phyloP scores from a whole-genome alignment of 2,888 invertebrate genomes.

The Parascotia fuliginaria region DNA sequence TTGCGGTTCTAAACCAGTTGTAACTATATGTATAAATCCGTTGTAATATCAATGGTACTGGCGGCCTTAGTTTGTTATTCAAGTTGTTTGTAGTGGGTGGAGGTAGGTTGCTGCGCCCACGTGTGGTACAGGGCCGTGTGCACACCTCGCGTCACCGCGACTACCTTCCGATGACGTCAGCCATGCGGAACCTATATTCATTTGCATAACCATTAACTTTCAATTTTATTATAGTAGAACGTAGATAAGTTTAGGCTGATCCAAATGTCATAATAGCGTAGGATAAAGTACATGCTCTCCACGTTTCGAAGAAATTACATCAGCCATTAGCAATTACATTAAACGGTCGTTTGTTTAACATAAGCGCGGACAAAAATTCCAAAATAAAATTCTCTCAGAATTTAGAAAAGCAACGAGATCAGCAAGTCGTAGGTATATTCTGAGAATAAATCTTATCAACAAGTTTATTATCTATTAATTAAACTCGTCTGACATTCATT shows the following conservation, averaged over 20 bases:
- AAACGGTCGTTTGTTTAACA: too few species aligned
- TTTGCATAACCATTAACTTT: conserved; percentile 47
- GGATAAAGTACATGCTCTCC: too few species aligned
- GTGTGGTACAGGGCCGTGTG: conserved; percentile 76
- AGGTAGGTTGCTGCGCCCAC: conserved; percentile 75
- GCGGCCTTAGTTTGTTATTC: conserved; percentile 34
- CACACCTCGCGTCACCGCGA: conserved; percentile 74
- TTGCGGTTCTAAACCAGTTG: too few species aligned
- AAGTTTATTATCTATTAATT: neutral
- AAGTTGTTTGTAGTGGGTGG: conserved; percentile 65
- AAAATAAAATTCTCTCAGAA: too few species aligned
- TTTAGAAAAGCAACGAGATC: too few species aligned
- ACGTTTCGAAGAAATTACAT: too few species aligned
- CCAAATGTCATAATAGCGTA: too few species aligned
- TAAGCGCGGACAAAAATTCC: too few species aligned
- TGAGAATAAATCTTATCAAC: too few species aligned
- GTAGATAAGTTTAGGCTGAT: too few species aligned
- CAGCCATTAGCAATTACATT: too few species aligned
- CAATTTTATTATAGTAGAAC: conserved; percentile 20
- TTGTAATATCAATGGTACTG: neutral
- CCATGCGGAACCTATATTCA: conserved; percentile 55
- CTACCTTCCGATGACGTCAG: conserved; percentile 67
- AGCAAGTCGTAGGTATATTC: too few species aligned
- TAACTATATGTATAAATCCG: neutral
- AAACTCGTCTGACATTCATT: neutral